These are phyloP conservation scores for Protomyctophum bolini DNA, from an alignment of 2,113 vertebrate genomes.

Conservation along the genomic window DNA sequence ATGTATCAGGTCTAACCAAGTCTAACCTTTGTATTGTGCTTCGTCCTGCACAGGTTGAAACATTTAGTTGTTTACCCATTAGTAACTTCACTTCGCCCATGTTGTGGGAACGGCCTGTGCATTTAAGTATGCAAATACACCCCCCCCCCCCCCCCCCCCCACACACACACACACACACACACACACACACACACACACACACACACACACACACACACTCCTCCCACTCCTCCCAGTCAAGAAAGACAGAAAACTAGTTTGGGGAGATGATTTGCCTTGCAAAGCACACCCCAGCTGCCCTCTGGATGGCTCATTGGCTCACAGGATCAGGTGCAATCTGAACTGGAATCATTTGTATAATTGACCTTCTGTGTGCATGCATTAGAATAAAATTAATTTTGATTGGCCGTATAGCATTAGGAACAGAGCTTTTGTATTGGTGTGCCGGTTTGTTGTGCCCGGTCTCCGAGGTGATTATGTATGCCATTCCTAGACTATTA, in stretches of 20 bases:
- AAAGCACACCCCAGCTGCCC: conserved; percentile 77
- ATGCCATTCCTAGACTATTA: conserved; percentile 65
- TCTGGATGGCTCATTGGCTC: conserved; percentile 82
- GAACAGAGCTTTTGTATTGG: conserved; percentile 78
- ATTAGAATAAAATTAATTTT: conserved; percentile 87
- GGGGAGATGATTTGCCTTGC: conserved; percentile 71
- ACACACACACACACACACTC: conserved; percentile 12
- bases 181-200: conserved; percentile 8
- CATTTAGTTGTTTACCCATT: too few species aligned
- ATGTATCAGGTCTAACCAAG: too few species aligned
- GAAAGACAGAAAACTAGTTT: conserved; percentile 3
- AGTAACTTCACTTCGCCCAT: too few species aligned
- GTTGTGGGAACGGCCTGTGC: too few species aligned
- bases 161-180: conserved; percentile 17
- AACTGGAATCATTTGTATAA: conserved; percentile 85
- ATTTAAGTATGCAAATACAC: too few species aligned
- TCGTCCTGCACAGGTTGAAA: too few species aligned
- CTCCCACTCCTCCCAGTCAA: too few species aligned
- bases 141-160: neutral
- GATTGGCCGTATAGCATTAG: conserved; percentile 77
- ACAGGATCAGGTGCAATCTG: conserved; percentile 75
- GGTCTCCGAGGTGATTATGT: conserved; percentile 76
- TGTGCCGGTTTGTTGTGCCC: conserved; percentile 70
- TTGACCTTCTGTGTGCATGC: conserved; percentile 84
- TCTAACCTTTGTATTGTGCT: too few species aligned